Percentiles rank a stretch among this genome's conserved stretches.
Conservation (phyloP, 2,888 invertebrate genomes). For the Ypsolopha scabrella region DNA sequence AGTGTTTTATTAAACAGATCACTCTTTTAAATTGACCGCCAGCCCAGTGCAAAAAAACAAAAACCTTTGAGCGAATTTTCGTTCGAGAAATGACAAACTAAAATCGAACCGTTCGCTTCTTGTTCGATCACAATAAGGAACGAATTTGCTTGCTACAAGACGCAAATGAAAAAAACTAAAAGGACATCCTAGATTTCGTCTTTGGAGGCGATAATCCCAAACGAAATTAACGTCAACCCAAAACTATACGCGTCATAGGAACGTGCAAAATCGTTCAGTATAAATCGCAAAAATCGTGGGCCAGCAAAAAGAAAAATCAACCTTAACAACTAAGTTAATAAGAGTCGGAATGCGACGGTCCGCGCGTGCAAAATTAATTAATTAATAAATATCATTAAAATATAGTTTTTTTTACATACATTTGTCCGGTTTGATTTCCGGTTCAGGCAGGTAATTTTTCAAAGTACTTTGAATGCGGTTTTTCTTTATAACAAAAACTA, state of each 20-base stretch:
- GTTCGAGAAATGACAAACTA: conserved; percentile 28
- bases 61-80: conserved; percentile 31
- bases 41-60: conserved; percentile 26
- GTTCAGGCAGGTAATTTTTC: too few species aligned
- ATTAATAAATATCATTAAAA: too few species aligned
- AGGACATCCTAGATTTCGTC: neutral
- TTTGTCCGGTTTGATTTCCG: too few species aligned
- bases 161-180: neutral
- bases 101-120: conserved; percentile 41
- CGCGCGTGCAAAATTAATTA: conserved; percentile 21
- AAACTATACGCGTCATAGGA: neutral
- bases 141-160: neutral
- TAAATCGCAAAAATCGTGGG: conserved; percentile 15
- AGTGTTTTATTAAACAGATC: conserved; percentile 32
- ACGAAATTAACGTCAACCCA: neutral
- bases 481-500: too few species aligned
- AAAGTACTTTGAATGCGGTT: too few species aligned
- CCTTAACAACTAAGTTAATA: conserved; percentile 49
- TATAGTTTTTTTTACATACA: too few species aligned
- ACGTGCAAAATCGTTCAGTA: neutral
- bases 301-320: conserved; percentile 50
- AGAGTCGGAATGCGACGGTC: conserved; percentile 61
- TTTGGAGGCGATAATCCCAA: neutral
- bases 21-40: conserved; percentile 27
- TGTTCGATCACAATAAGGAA: conserved; percentile 21